phyloP scores from a whole-genome alignment of 2,888 invertebrate species.

The Synanthedon andrenaeformis region DNA sequence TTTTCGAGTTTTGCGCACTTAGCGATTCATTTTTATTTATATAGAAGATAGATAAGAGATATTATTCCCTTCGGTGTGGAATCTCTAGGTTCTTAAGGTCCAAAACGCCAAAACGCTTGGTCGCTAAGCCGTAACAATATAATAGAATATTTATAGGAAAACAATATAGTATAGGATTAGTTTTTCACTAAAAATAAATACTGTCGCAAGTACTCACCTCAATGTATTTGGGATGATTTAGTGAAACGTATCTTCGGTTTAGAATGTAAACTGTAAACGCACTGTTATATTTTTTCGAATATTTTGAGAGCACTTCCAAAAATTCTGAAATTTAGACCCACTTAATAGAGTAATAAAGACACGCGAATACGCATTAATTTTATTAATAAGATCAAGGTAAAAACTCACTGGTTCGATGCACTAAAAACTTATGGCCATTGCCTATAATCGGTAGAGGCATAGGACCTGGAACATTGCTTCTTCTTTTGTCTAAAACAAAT shows the following conservation, averaged over 20 bases:
- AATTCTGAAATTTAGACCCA: conserved; percentile 31
- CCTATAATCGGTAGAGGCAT: conserved; percentile 56
- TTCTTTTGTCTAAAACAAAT: conserved; percentile 19
- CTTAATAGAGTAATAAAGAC: too few relatives aligned
- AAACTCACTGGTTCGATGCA: conserved; percentile 39
- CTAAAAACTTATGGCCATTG: conserved; percentile 55
- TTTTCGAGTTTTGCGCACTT: too few relatives aligned
- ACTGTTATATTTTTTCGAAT: conserved; percentile 39
- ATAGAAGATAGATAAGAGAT: too few relatives aligned
- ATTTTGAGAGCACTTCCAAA: conserved; percentile 19
- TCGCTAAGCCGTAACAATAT: too few relatives aligned
- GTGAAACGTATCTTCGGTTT: conserved; percentile 42
- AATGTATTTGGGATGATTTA: conserved; percentile 46
- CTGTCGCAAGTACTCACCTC: conserved; percentile 35
- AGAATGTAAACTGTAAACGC: conserved; percentile 49
- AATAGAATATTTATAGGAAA: too few relatives aligned
- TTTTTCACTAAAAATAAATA: neutral
- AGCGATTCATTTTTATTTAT: too few relatives aligned
- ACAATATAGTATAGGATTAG: too few relatives aligned
- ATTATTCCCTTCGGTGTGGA: too few relatives aligned
- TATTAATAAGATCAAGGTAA: neutral
- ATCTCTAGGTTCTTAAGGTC: too few relatives aligned
- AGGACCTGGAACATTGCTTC: conserved; percentile 34
- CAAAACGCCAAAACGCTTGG: too few relatives aligned
- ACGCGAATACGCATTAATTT: too few relatives aligned